Percentiles rank a stretch among this genome's conserved stretches.
These are phyloP conservation scores for Opisthograptis luteolata DNA, from an alignment of 2,888 invertebrate genomes.

Conservation along the genomic window DNA sequence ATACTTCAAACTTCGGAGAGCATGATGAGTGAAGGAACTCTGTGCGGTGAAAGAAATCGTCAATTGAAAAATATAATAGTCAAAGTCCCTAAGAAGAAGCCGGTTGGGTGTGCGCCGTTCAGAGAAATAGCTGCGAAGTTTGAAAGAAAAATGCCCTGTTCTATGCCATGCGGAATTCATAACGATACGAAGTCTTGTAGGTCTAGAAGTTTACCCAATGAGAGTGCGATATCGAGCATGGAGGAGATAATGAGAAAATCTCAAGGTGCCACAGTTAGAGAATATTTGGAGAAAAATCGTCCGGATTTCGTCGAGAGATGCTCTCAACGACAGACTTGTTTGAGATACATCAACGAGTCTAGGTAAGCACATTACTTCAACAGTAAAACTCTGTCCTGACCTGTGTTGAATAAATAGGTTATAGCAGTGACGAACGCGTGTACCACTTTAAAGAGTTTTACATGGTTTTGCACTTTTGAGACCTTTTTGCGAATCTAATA, in stretches of 20 bases:
- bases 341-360: conserved; percentile 65
- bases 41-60: conserved; percentile 44
- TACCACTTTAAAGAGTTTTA: too few species aligned
- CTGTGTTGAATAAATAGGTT: too few species aligned
- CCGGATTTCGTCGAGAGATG: conserved; percentile 87
- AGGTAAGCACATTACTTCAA: conserved; percentile 55
- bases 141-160: conserved; percentile 44
- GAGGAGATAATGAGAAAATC: conserved; percentile 57
- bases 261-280: conserved; percentile 82
- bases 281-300: conserved; percentile 87
- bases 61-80: conserved; percentile 69
- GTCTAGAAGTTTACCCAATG: conserved; percentile 64
- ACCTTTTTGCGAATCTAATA: too few species aligned
- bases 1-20: conserved; percentile 78
- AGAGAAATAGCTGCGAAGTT: conserved; percentile 60
- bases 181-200: conserved; percentile 43
- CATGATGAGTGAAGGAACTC: conserved; percentile 62
- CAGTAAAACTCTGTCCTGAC: background rate
- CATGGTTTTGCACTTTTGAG: too few species aligned
- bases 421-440: too few species aligned
- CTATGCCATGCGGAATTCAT: conserved; percentile 38
- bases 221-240: conserved; percentile 65
- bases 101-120: conserved; percentile 53
- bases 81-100: conserved; percentile 66
- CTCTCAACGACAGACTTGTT: conserved; percentile 63